A percentile compares a stretch with the other conserved stretches of the same genome.
Conservation (phyloP, 2,797 vertebrate genomes). For the Meda fulgida region DNA sequence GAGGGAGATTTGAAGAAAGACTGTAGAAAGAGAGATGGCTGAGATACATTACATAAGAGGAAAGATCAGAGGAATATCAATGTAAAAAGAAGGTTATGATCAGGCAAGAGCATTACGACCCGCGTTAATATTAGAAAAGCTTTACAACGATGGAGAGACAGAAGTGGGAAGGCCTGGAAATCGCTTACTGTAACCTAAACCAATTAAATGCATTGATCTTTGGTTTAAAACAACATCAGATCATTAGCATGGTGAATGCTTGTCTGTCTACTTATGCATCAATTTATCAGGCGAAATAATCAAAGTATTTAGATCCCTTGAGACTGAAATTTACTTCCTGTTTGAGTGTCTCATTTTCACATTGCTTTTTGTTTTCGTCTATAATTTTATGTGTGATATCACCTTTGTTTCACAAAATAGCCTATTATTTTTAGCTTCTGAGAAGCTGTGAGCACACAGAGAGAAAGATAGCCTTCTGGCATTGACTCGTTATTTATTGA, state of each 20-base stretch:
- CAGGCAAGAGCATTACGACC: no score
- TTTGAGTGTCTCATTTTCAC: slow-evolving; percentile 26
- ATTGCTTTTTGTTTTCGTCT: background rate
- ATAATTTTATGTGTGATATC: slow-evolving; percentile 33
- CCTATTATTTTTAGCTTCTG: slow-evolving; percentile 11
- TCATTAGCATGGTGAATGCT: background rate
- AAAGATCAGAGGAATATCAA: no score
- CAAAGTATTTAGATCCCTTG: background rate
- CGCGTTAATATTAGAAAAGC: no score
- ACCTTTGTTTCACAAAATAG: slow-evolving; percentile 10
- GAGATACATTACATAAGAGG: no score
- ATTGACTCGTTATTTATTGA: background rate
- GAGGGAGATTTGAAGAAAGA: no score
- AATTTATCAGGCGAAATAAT: background rate
- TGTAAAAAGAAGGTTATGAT: no score
- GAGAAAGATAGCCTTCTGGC: background rate
- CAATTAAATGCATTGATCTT: background rate
- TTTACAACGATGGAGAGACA: background rate
- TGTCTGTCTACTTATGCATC: slow-evolving; percentile 20
- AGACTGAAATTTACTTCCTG: slow-evolving; percentile 1
- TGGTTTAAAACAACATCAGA: background rate
- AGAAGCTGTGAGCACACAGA: slow-evolving; percentile 23
- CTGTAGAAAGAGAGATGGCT: no score
- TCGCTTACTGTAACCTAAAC: background rate
- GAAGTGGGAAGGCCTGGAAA: background rate